These are phyloP conservation scores for Linepithema humile DNA, from an alignment of 1,140 invertebrate genomes.

Conservation along the genomic window DNA sequence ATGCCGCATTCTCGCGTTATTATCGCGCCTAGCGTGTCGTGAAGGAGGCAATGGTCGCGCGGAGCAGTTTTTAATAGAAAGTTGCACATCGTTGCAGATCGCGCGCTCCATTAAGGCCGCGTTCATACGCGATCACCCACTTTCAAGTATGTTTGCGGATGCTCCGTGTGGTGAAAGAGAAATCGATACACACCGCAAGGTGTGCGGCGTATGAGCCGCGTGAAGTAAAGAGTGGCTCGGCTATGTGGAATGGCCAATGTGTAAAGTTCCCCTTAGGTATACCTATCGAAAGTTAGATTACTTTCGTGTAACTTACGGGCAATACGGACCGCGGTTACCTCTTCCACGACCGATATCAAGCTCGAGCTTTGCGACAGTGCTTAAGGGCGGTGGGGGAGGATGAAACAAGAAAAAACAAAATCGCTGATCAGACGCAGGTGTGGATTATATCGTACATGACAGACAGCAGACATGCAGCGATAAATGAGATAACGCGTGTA, in stretches of 20 bases:
- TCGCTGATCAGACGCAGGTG: slow-evolving; percentile 22
- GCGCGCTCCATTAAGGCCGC: slow-evolving; percentile 61
- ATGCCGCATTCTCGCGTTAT: slow-evolving; percentile 5
- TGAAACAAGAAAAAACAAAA: slow-evolving; percentile 8
- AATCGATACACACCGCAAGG: slow-evolving; percentile 59
- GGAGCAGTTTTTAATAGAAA: slow-evolving; percentile 61
- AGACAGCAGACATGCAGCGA: background rate
- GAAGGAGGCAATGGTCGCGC: background rate
- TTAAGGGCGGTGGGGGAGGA: background rate
- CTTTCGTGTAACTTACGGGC: slow-evolving; percentile 52
- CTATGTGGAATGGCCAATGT: slow-evolving; percentile 54
- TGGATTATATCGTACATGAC: slow-evolving; percentile 13
- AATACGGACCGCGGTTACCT: slow-evolving; percentile 32
- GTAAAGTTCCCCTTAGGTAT: slow-evolving; percentile 48
- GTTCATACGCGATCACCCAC: slow-evolving; percentile 64
- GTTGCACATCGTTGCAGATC: slow-evolving; percentile 50
- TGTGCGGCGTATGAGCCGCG: slow-evolving; percentile 2
- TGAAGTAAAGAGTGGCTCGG: slow-evolving; percentile 31
- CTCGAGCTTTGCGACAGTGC: slow-evolving; percentile 24
- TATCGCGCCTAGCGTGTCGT: background rate
- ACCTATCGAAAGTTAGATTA: slow-evolving; percentile 70
- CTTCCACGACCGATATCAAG: slow-evolving; percentile 27
- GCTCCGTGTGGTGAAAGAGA: slow-evolving; percentile 57
- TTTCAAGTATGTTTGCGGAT: slow-evolving; percentile 60
- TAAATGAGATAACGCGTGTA: slow-evolving; percentile 5